Evolutionary conservation across 2,888 invertebrate species (phyloP).

Genomic region (Drosophila paramelanica): DNA sequence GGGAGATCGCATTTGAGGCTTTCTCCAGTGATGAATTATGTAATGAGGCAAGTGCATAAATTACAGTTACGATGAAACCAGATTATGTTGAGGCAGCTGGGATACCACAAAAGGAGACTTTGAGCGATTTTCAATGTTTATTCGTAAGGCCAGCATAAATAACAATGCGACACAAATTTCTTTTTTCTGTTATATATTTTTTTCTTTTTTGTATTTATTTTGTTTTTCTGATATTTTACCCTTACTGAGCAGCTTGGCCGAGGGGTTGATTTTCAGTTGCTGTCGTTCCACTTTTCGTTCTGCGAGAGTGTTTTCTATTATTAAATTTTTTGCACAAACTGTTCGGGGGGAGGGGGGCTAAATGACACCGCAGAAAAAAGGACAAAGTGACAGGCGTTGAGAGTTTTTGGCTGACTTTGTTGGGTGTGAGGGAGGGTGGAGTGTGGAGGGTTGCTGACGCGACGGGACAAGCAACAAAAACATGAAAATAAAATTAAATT

Average conservation of each 20-base stretch:
- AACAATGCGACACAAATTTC: constrained; percentile 51
- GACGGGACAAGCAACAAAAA: constrained; percentile 48
- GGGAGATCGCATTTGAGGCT: constrained; percentile 49
- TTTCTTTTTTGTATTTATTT: background rate
- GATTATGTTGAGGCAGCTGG: constrained; percentile 13
- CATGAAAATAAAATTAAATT: constrained; percentile 82
- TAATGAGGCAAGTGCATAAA: constrained; percentile 55
- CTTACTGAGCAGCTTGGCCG: constrained; percentile 25
- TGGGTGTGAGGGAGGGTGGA: background rate
- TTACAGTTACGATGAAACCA: constrained; percentile 31
- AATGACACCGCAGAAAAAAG: constrained; percentile 78
- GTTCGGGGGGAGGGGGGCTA: constrained; percentile 46
- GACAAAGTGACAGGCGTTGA: constrained; percentile 63
- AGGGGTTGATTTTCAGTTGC: constrained; percentile 67
- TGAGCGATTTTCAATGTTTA: constrained; percentile 63
- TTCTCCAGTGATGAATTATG: constrained; percentile 51
- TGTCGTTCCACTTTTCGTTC: constrained; percentile 59
- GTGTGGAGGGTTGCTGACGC: constrained; percentile 22
- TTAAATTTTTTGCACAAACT: constrained; percentile 74
- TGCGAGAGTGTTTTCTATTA: constrained; percentile 71
- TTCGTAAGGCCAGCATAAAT: constrained; percentile 30
- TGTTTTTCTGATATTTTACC: constrained; percentile 36
- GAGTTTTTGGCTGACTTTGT: constrained; percentile 19
- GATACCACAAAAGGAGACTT: constrained; percentile 13
- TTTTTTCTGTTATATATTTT: background rate